A percentile compares a stretch with the other conserved stretches of the same genome.
phyloP scores from a whole-genome alignment of 2,888 invertebrate species.

The Synergus umbraculus region DNA sequence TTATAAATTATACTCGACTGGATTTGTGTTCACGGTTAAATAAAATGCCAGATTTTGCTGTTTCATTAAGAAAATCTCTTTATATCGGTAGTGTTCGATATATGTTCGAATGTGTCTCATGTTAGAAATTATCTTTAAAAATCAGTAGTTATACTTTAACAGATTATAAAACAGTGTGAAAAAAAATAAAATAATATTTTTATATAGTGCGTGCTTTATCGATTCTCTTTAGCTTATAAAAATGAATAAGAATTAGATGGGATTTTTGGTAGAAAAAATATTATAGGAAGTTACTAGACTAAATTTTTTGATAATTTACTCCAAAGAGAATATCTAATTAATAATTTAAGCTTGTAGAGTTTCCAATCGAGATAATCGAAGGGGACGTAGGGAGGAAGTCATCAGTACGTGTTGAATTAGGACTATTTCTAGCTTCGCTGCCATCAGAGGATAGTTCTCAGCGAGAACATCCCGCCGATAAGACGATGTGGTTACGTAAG shows the following conservation, averaged over 20 bases:
- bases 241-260: background rate
- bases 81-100: constrained; percentile 21
- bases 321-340: too few relatives aligned
- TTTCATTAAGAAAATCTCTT: constrained; percentile 29
- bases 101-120: background rate
- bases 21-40: constrained; percentile 25
- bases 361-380: background rate
- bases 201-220: constrained; percentile 16
- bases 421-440: constrained; percentile 11
- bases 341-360: too few relatives aligned
- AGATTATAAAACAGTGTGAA: constrained; percentile 37
- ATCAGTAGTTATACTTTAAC: constrained; percentile 18
- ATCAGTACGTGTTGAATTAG: background rate
- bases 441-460: constrained; percentile 54
- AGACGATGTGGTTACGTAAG: constrained; percentile 69
- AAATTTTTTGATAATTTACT: too few relatives aligned
- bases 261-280: too few relatives aligned
- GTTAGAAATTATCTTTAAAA: background rate
- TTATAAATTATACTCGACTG: constrained; percentile 10
- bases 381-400: background rate
- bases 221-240: constrained; percentile 5
- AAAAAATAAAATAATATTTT: constrained; percentile 41
- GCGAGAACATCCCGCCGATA: constrained; percentile 66
- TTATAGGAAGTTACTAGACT: too few relatives aligned
- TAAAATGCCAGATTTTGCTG: background rate